A percentile compares a stretch with the other conserved stretches of the same genome.
Evolutionary conservation across 2,113 vertebrate genomes (phyloP).

Genomic region (Eidolon helvum): DNA sequence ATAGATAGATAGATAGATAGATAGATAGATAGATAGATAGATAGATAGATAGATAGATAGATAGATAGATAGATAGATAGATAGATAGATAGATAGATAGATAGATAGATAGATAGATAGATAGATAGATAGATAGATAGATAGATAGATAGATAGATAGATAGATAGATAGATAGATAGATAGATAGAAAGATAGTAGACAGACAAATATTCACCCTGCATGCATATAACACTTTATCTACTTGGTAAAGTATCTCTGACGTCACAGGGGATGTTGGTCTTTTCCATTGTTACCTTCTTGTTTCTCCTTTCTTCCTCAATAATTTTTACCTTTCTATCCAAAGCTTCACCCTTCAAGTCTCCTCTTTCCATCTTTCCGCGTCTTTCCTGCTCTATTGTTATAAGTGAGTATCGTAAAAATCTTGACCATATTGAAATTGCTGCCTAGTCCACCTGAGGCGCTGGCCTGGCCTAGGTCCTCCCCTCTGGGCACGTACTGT

Average conservation of each 20-base stretch:
- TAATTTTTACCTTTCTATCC: not conserved
- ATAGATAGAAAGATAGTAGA: not conserved
- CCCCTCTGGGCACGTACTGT: not conserved
- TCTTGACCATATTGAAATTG: not conserved
- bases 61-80: no score
- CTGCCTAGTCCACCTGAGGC: accelerated
- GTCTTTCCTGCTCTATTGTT: not conserved
- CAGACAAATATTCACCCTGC: not conserved
- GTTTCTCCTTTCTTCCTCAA: not conserved
- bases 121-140: no score
- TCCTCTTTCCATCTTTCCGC: not conserved
- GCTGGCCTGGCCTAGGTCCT: not conserved
- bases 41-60: no score
- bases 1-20: no score
- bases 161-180: no score
- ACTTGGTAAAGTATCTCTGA: not conserved
- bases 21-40: no score
- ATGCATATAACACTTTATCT: not conserved
- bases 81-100: not conserved
- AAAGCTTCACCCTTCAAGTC: not conserved
- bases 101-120: not conserved
- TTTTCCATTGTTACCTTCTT: not conserved
- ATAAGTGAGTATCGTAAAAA: not conserved
- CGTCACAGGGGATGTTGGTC: not conserved
- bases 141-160: no score